Conservation (phyloP, 2,113 vertebrate species). For the Sminthopsis crassicaudata region DNA sequence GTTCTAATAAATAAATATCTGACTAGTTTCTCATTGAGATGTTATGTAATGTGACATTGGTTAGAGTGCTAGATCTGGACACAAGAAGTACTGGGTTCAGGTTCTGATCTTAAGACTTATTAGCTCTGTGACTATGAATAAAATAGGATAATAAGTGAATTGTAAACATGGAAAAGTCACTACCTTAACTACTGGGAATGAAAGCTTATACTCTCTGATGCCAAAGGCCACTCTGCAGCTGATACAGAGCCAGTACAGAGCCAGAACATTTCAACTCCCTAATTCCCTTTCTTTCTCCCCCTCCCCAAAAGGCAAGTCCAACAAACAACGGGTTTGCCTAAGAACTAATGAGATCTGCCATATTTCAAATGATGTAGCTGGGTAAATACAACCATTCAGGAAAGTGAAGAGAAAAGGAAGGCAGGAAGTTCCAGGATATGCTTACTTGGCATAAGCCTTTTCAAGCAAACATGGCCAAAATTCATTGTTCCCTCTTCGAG, state of each 20-base stretch:
- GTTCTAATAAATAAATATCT: neutral
- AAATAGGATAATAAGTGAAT: neutral
- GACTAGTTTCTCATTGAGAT: neutral
- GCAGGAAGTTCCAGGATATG: neutral
- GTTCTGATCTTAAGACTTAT: neutral
- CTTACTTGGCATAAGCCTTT: slow-evolving; percentile 96
- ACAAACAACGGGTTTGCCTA: neutral
- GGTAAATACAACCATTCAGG: neutral
- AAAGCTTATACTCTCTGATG: neutral
- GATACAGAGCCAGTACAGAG: neutral
- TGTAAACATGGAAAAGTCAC: neutral
- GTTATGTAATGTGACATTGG: neutral
- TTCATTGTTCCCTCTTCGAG: slow-evolving; percentile 86
- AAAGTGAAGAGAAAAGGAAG: neutral
- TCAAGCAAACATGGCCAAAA: slow-evolving; percentile 97
- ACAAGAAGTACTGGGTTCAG: neutral
- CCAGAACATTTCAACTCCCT: neutral
- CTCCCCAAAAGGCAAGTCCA: neutral
- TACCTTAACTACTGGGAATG: neutral
- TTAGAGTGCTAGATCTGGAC: neutral
- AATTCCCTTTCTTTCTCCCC: neutral
- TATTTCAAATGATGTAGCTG: neutral
- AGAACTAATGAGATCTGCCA: neutral
- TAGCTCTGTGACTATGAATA: neutral
- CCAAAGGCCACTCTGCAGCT: neutral